Evolutionary conservation across 92 coral and sea anemone species (phyloP).

Genomic region (Diadumene lineata): DNA sequence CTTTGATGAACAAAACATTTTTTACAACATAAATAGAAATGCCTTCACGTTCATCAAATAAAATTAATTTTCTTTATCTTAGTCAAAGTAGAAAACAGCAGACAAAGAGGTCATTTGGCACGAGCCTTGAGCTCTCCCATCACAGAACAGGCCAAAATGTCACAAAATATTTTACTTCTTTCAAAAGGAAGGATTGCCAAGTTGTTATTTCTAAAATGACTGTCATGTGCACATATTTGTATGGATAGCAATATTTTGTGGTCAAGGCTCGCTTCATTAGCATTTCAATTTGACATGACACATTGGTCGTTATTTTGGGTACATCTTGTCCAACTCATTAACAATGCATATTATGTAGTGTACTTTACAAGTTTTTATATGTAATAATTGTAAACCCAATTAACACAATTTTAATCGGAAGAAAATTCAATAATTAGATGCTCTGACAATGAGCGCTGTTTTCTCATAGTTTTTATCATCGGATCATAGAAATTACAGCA

Average conservation of each 20-base stretch:
- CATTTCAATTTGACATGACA: conserved; percentile 26
- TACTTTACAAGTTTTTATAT: conserved; percentile 19
- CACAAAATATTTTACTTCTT: not conserved
- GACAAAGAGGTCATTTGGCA: not conserved
- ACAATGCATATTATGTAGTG: conserved; percentile 61
- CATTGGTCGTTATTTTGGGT: conserved; percentile 49
- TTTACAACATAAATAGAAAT: not conserved
- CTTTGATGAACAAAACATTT: too few species aligned
- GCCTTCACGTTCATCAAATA: too few species aligned
- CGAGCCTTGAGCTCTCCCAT: not conserved
- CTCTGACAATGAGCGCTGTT: too few species aligned
- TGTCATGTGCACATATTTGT: conserved; percentile 9
- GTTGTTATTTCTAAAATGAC: not conserved
- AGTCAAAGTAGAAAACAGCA: not conserved
- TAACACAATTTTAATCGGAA: conserved; percentile 6
- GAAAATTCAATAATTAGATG: too few species aligned
- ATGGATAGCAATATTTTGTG: conserved; percentile 18
- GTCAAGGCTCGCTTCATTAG: conserved; percentile 6
- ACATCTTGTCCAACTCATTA: conserved; percentile 64
- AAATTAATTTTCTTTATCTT: not conserved
- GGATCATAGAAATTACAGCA: not conserved
- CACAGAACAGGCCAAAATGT: not conserved
- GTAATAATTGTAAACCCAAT: conserved; percentile 6
- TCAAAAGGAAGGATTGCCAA: not conserved
- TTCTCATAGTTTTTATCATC: too few species aligned